Base-by-base conservation (phyloP, 2,113 vertebrate genomes). In the Psophia crepitans region DNA sequence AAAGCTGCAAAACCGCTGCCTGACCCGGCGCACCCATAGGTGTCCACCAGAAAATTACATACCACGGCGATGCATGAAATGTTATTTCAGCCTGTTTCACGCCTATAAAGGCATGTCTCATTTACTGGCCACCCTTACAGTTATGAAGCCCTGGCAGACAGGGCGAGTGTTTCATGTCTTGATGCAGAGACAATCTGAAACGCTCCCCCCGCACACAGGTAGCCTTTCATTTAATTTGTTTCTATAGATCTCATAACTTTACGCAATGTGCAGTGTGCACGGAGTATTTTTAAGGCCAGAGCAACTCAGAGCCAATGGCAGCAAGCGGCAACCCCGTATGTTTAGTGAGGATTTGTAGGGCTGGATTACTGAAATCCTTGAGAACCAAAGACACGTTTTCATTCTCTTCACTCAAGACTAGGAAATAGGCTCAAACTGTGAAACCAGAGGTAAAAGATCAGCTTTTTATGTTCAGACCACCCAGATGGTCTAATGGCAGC, bases 131-230 rank as follows among this genome's bases (percentile, higher is more conserved):
- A 48, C 56, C 11, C 84, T 66, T 26, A 49, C 41, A 48, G 46
- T 14, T 66, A 46, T 6, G 37, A 80, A 91, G 41, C 17, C 19
- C 48, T 65, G 53, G 53, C 64, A 90, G 65, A 41, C 64, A 44
- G 2, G 2, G 49, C 0, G 1, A 37, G n/a, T 6, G 14, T 57
- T 92, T 75, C 65, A 53, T 0, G 0, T 66, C 33, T 65, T 60
- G 46, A 48, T 41, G 46, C 73, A 71, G 51, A 60, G 8, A 11
- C 27, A 33, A 19, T 30, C 48, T 60, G 53, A 88, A 78, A 87
- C 6, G 15, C 73, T 73, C 43, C 30, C 20, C 23, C 28, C 3
- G 5, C 27, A 14, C 0, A 9, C 17, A 85, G 49, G 20, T 5
- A 39, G 24, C 49, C 69, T 82, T 84, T 70, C 4, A 22, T 63